Base-by-base conservation (phyloP, 2,113 vertebrate species). In the Gymnogyps californianus region DNA sequence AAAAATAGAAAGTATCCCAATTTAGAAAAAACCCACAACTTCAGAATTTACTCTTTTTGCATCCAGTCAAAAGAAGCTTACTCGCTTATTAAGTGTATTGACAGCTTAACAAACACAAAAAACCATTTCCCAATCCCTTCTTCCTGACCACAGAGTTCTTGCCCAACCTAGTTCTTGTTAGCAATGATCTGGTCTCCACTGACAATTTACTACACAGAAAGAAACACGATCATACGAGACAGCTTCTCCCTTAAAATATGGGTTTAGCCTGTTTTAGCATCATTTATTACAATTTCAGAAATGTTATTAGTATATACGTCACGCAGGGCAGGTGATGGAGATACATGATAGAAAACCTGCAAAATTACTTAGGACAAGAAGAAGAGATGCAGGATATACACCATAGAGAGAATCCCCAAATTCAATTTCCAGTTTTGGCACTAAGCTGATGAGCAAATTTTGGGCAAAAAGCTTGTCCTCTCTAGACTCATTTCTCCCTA, bases 201-300 rank as follows among this genome's bases (percentile, higher is more conserved):
- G 9, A 17, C 34, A 46, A 8, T 47, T 71, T 22, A 40, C 51
- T 31, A 40, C 21, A 16, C 4, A n/a, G 51, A 36, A 18, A 55
- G 16, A 49, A 61, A 61, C 34, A 26, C 1, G 0, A 31, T 29
- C 13, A 1, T 2, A 29, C 0, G 13, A n/a, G 26, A 31, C 16
- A 49, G 34, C 31, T 62, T 21, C n/a, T 55, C n/a, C 70, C 67
- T 38, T 15, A 16, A 29, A 55, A 55, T 3, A 21, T 0, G 11
- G 7, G 9, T 42, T 58, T 11, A 32, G 32, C 15, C 26, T n/a
- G 9, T 32, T 58, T 47, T 13, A 44, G 20, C n/a, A 54, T 4
- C 26, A 29, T 7, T 61, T 42, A 32, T 10, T 25, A 20, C 58
- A 16, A 28, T 28, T 59, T 40, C 40, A 74, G 55, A 47, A 32